Base-by-base conservation (phyloP, 1,140 invertebrate genomes). In the Microplitis demolitor region DNA sequence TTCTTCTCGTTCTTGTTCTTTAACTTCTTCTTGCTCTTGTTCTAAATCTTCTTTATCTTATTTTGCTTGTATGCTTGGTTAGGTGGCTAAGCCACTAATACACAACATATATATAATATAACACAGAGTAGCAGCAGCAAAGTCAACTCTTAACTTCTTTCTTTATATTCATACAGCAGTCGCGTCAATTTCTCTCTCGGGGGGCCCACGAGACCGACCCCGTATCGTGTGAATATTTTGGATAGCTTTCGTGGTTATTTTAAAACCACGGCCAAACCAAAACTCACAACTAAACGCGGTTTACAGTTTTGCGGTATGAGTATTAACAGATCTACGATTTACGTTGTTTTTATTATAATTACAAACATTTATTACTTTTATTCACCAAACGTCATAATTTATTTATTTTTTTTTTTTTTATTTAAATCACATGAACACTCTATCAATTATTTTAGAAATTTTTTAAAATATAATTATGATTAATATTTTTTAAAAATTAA, bases 191-290 rank as follows among this genome's bases (percentile, higher is more conserved):
- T 45, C 39, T 69, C 67, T 69, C 34, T 39, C 62, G 11, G 34
- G 34, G 34, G 34, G 34, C 35, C 62, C 50, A 45, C n/a, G 61
- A 63, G 60, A 71, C 33, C 66, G 35, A 31, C n/a, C 62, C 50
- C 33, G 53, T 33, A 82, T 75, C 84, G 81, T 84, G 81, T 85
- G 83, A 84, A 84, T 82, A 81, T 83, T 84, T 81, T 76, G 76
- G 75, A 83, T 73, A 34, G 37, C 63, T 50, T 62, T 54, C 54
- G 58, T 16, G 60, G 61, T 61, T 54, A 63, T 63, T 51, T 63
- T 71, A 50, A 63, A 50, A 61, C 31, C 24, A 50, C 78, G 79
- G 74, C 75, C 79, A 85, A 84, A 84, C 83, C 82, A 84, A 86
- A 86, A 80, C 11, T 61, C 31, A 82, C 73, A 37, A 54, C 35